Conservation (phyloP, 2,797 vertebrate genomes). For the Sebastes taczanowskii region DNA sequence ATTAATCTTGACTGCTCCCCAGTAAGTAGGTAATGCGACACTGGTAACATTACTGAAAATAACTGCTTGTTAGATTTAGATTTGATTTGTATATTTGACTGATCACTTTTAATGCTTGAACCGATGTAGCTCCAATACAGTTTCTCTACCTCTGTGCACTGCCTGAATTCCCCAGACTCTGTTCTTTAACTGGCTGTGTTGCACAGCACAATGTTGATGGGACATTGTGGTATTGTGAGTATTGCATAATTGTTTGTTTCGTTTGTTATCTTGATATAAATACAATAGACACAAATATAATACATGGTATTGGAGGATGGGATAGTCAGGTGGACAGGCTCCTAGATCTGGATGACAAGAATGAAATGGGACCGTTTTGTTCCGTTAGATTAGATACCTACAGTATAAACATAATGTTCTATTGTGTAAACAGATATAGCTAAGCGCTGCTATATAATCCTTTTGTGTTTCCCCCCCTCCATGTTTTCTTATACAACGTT, state of each 20-base stretch:
- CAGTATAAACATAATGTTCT: neutral
- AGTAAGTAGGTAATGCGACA: slow-evolving; percentile 38
- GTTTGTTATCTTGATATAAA: slow-evolving; percentile 1
- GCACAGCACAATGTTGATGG: neutral
- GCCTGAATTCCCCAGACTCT: slow-evolving; percentile 1
- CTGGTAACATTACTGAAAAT: slow-evolving; percentile 40
- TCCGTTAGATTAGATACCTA: neutral
- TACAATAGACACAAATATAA: neutral
- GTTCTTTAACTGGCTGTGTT: slow-evolving; percentile 19
- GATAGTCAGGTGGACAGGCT: neutral
- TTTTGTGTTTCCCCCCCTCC: neutral
- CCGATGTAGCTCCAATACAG: neutral
- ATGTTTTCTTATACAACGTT: neutral
- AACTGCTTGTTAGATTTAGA: slow-evolving; percentile 33
- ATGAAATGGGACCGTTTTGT: neutral
- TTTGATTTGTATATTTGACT: slow-evolving; percentile 45
- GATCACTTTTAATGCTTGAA: slow-evolving; percentile 12
- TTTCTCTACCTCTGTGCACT: neutral
- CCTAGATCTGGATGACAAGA: neutral
- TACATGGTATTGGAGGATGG: neutral
- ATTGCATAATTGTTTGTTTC: neutral
- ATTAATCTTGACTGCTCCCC: slow-evolving; percentile 34
- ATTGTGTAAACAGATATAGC: neutral
- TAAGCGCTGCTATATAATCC: neutral
- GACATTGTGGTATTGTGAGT: neutral